Conservation (phyloP, 2,113 vertebrate genomes). For the Engraulis encrasicolus region DNA sequence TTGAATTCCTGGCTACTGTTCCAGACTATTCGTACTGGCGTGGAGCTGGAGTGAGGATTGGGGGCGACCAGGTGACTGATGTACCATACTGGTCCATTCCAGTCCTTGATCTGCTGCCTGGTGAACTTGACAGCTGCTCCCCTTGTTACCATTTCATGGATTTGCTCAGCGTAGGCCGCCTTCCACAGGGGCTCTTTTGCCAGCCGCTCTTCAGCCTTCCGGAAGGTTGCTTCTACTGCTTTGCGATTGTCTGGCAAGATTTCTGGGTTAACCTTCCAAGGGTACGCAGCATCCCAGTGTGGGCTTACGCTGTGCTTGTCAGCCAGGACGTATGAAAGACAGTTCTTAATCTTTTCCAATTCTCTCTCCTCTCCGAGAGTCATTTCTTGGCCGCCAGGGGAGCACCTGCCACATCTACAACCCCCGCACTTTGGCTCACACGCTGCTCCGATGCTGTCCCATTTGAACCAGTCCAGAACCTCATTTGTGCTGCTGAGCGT, state of each 20-base stretch:
- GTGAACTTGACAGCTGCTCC: conserved; percentile 26
- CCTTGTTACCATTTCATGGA: not conserved
- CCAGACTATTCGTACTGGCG: conserved; percentile 34
- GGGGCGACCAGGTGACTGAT: conserved; percentile 29
- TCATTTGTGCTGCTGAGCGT: too few species aligned
- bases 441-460: not conserved
- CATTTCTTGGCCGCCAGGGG: conserved; percentile 21
- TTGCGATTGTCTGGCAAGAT: not conserved
- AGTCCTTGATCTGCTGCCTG: not conserved
- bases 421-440: not conserved
- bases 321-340: too few species aligned
- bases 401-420: conserved; percentile 2
- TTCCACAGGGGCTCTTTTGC: conserved; percentile 15
- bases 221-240: not conserved
- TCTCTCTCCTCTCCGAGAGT: not conserved
- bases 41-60: conserved; percentile 28
- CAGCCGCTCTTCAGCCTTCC: not conserved
- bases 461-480: conserved; percentile 19
- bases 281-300: too few species aligned
- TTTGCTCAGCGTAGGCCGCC: conserved; percentile 18
- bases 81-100: conserved; percentile 19
- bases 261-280: not conserved
- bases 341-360: too few species aligned
- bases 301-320: too few species aligned
- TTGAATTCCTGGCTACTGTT: conserved; percentile 36